A percentile compares a stretch with the other conserved stretches of the same genome.
These are phyloP conservation scores for Propithecus perrieri DNA, from an alignment of 2,797 vertebrate species.

Conservation along the genomic window DNA sequence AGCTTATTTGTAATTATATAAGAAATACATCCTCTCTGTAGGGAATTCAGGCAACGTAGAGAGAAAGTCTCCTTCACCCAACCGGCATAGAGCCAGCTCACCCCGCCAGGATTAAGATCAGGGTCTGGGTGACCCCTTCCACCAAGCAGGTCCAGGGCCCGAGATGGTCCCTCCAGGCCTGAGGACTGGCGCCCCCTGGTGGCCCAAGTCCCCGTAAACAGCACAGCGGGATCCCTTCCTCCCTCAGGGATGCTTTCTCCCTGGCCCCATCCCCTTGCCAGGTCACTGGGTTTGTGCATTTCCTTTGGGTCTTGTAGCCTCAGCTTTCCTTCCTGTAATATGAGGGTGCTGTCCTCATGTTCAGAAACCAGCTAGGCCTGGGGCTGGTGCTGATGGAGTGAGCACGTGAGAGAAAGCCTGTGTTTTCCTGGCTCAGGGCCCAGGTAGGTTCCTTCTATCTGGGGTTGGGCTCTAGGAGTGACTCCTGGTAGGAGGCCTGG, in stretches of 20 bases:
- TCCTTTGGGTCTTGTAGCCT: background rate
- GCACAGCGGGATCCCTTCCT: too few relatives aligned
- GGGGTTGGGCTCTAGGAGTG: background rate
- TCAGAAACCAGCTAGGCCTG: background rate
- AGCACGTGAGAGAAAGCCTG: background rate
- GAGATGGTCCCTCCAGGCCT: background rate
- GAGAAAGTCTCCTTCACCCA: background rate
- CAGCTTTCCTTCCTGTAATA: background rate
- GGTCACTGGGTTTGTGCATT: background rate
- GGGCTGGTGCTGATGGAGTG: background rate
- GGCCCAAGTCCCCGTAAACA: background rate
- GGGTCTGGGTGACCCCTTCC: background rate
- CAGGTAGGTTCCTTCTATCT: background rate
- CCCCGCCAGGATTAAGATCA: background rate
- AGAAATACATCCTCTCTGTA: background rate
- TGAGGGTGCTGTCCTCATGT: background rate
- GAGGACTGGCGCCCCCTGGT: slow-evolving; percentile 71
- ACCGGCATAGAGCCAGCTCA: background rate
- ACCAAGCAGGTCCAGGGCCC: background rate
- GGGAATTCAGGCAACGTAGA: background rate
- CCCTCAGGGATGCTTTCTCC: accelerated
- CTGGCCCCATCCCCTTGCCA: background rate
- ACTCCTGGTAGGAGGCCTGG: background rate
- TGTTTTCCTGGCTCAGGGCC: background rate
- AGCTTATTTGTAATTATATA: background rate